Conservation (phyloP, 2,888 invertebrate species). For the Andrena bicolor region DNA sequence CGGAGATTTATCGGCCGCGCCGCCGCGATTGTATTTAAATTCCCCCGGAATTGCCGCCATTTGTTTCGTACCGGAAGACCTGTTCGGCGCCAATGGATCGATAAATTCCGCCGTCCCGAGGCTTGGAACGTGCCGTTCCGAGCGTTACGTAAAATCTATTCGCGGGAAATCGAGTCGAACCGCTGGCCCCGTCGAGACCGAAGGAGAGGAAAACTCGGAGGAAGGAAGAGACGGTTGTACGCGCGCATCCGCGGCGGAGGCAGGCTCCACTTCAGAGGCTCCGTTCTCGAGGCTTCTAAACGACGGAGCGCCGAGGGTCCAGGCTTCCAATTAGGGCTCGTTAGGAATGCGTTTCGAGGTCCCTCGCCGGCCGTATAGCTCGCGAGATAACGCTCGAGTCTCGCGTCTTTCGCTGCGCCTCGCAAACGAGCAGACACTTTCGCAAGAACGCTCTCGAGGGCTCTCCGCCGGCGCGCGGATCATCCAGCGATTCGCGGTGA, state of each 20-base stretch:
- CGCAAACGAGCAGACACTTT: slow-evolving; percentile 32
- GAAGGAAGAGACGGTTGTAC: not conserved
- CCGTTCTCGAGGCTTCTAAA: slow-evolving; percentile 52
- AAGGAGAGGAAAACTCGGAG: not conserved
- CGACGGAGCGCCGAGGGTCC: slow-evolving; percentile 57
- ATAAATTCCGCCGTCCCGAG: slow-evolving; percentile 53
- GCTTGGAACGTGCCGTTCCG: slow-evolving; percentile 34
- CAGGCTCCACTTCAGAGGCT: slow-evolving; percentile 11
- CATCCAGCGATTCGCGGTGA: slow-evolving; percentile 9
- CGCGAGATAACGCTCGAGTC: slow-evolving; percentile 50
- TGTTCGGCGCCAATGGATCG: slow-evolving; percentile 54
- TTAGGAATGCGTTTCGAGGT: slow-evolving; percentile 68
- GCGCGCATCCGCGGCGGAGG: not conserved
- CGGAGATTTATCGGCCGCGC: slow-evolving; percentile 43
- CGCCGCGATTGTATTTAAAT: slow-evolving; percentile 73
- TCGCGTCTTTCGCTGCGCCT: slow-evolving; percentile 12
- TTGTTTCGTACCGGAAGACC: slow-evolving; percentile 54
- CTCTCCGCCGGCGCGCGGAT: slow-evolving; percentile 9
- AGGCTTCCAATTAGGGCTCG: slow-evolving; percentile 76
- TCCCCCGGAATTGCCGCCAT: slow-evolving; percentile 56
- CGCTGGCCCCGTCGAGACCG: not conserved
- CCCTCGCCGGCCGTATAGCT: slow-evolving; percentile 52
- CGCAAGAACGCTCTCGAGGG: slow-evolving; percentile 27
- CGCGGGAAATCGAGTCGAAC: slow-evolving; percentile 30
- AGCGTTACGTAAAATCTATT: slow-evolving; percentile 41